phyloP scores from a whole-genome alignment of 2,797 vertebrate genomes.

The Tenualosa thibaudeaui region DNA sequence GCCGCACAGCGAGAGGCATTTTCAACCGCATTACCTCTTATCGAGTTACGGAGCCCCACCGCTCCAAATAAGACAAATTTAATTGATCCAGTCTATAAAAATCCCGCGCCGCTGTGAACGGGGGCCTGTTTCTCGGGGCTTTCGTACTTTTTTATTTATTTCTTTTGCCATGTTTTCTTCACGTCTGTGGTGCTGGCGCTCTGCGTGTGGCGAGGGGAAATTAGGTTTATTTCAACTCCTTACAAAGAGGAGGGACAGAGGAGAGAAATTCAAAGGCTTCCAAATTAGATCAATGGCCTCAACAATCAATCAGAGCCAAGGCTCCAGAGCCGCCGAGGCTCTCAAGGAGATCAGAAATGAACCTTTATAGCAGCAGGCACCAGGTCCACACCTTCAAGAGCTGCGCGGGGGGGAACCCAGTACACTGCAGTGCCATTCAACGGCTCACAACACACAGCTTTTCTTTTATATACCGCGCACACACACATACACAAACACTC shows the following conservation, averaged over 20 bases:
- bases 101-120: slow-evolving; percentile 73
- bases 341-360: slow-evolving; percentile 70
- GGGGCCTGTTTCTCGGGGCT: slow-evolving; percentile 58
- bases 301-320: slow-evolving; percentile 78
- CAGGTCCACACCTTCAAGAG: slow-evolving; percentile 64
- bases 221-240: slow-evolving; percentile 77
- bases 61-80: slow-evolving; percentile 96
- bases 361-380: slow-evolving; percentile 76
- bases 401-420: slow-evolving; percentile 48
- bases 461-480: slow-evolving; percentile 37
- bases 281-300: slow-evolving; percentile 82
- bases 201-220: slow-evolving; percentile 75
- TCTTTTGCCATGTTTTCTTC: slow-evolving; percentile 67
- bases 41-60: slow-evolving; percentile 94
- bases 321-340: slow-evolving; percentile 64
- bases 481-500: slow-evolving; percentile 26
- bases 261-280: slow-evolving; percentile 74
- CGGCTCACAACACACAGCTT: slow-evolving; percentile 53
- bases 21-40: slow-evolving; percentile 94
- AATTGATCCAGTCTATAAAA: slow-evolving; percentile 92
- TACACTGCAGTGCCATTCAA: slow-evolving; percentile 53
- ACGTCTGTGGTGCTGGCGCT: slow-evolving; percentile 62
- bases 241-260: slow-evolving; percentile 68
- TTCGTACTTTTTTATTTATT: slow-evolving; percentile 73
- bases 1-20: slow-evolving; percentile 84